Base-by-base conservation (phyloP, 1,140 invertebrate genomes). In the Bombus sibiricus region DNA sequence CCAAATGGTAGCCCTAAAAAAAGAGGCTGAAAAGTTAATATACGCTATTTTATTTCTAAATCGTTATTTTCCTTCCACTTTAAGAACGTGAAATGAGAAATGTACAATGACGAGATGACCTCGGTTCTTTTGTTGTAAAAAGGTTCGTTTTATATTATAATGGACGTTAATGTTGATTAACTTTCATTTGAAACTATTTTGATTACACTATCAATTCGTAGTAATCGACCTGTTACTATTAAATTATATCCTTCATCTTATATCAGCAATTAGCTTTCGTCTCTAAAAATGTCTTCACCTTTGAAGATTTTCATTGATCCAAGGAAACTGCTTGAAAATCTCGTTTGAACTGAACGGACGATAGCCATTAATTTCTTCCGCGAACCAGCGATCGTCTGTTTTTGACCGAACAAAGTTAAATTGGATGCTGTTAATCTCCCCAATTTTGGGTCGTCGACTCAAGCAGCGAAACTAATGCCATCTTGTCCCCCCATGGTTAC, bases 341-440 rank as follows among this genome's bases (percentile, higher is more conserved):
- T 39, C 12, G 18, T 13, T 74, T 47, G n/a, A 47, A 74, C 10
- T 71, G 13, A 25, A 41, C 10, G 25, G 6, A 6, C 15, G 39
- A 47, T 41, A 28, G 4, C 3, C 41, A 18, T 69, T 28, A 71
- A 81, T 80, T 47, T 18, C 28, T 69, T 28, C 25, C 22, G 22
- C 3, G 43, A 37, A 39, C 4, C 15, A 13, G 1, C 18, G 37
- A 9, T 10, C 25, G 37, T n/a, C 15, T 28, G 43, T 39, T 71
- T 47, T 32, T 62, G 22, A 72, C 28, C 25, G 43, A 76, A 53
- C 62, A 37, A 75, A 82, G 72, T 83, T 77, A 77, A 82, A 83
- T 69, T 69, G 64, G 34, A 57, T 28, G 43, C 43, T 72, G 47
- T 71, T 71, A 79, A 80, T 80, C 69, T 47, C 0, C 9, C 28